Evolutionary conservation across 2,113 vertebrate species (phyloP), one percentile per base, ranked within the genome.

Genomic region (Archilochus colubris): DNA sequence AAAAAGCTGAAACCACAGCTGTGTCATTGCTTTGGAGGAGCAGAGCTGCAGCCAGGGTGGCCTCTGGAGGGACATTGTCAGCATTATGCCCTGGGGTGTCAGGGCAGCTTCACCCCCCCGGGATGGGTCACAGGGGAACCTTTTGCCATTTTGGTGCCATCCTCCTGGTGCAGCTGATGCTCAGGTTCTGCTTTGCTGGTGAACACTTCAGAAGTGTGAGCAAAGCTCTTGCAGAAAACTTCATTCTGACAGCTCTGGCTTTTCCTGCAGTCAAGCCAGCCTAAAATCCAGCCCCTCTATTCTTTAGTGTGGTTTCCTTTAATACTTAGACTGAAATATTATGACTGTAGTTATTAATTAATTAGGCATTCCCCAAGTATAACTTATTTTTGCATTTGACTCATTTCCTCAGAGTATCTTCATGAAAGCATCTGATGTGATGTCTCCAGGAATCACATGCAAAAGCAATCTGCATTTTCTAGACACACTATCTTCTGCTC

Each of bases 271-370:
- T 12, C 57, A 50, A 81, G 12, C 25, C 53, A 72, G 38, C 18
- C 68, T 23, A 25, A 82, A 70, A 46, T 53, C 0, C 44, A 72
- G 21, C 40, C 58, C 77, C 74, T 75, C 36, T 25, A 3, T 20
- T 78, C 79, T 57, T 75, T 88, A 86, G 31, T 30, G 63, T 89
- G 75, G n/a, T 21, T 86, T 15, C 55, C 59, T 58, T 79, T 66
- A 91, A 68, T 73, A 85, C 59, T 79, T 66, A 88, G 58, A 80
- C 59, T 30, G 57, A 95, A 89, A 93, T 82, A 80, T 73, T 86
- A 43, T 82, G 82, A 88, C 28, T 69, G 68, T 18, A 53, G 54
- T 77, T 80, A 69, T 88, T 89, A 82, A 69, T 88, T 89, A 82
- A 94, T 78, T 50, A 87, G 75, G 43, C 67, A 50, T 58, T 91